Conservation (phyloP, 2,888 invertebrate genomes). For the Stenichneumon culpator region DNA sequence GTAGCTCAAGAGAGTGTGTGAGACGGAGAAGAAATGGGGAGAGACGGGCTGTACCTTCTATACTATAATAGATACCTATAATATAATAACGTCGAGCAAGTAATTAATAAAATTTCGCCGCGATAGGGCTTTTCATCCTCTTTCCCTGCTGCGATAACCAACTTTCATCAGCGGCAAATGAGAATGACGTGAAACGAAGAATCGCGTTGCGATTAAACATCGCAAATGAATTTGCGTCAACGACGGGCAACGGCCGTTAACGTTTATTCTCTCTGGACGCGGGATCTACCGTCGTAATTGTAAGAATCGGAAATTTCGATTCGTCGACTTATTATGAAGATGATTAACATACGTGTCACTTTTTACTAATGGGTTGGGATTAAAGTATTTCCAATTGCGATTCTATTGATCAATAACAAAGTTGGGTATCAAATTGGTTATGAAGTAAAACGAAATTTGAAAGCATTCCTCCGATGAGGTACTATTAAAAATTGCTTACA, state of each 20-base stretch:
- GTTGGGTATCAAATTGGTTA: not conserved
- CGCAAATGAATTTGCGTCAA: constrained; percentile 27
- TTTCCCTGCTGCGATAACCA: constrained; percentile 34
- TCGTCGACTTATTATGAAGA: constrained; percentile 63
- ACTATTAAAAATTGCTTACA: not conserved
- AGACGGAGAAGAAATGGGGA: not conserved
- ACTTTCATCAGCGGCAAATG: constrained; percentile 56
- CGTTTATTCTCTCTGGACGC: not conserved
- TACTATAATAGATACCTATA: not conserved
- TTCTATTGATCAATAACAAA: not conserved
- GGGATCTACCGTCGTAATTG: constrained; percentile 37
- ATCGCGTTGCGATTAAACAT: constrained; percentile 21
- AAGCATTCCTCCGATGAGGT: not conserved
- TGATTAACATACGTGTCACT: constrained; percentile 15
- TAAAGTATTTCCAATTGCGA: too few relatives aligned
- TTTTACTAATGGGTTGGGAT: not conserved
- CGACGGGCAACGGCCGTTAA: not conserved
- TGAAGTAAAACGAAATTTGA: not conserved
- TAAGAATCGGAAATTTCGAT: constrained; percentile 47
- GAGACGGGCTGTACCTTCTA: not conserved
- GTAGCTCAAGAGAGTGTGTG: not conserved
- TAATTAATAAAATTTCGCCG: constrained; percentile 60
- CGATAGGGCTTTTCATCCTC: constrained; percentile 25
- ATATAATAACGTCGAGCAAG: constrained; percentile 20
- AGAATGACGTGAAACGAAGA: constrained; percentile 11